Percentiles rank a stretch among this genome's conserved stretches.
Evolutionary conservation across 2,797 vertebrate genomes (phyloP).

Genomic region (Taeniopygia guttata): DNA sequence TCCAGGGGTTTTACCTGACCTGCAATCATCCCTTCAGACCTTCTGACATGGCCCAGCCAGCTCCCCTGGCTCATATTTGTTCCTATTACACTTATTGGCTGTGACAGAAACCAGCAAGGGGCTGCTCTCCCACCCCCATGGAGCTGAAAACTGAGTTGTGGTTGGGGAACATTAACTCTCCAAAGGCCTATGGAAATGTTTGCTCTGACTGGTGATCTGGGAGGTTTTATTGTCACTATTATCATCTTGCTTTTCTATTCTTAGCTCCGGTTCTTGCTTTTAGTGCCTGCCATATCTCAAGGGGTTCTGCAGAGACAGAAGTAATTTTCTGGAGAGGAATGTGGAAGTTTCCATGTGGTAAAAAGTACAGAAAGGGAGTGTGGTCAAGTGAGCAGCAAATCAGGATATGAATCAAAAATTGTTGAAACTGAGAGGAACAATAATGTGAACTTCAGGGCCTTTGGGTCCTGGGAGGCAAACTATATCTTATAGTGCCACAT

Average conservation of each 20-base stretch:
- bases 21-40: not conserved
- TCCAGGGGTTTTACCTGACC: not conserved
- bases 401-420: not conserved
- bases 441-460: not conserved
- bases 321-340: conserved; percentile 41
- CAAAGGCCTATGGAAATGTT: conserved; percentile 35
- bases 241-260: conserved; percentile 47
- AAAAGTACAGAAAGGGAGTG: not conserved
- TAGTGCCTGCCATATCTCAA: conserved; percentile 38
- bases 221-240: conserved; percentile 51
- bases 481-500: not conserved
- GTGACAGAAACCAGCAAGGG: not conserved
- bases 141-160: conserved; percentile 2
- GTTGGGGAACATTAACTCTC: conserved; percentile 41
- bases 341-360: not conserved
- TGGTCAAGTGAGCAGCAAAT: conserved; percentile 14
- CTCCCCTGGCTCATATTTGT: not conserved
- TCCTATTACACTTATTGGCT: not conserved
- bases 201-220: conserved; percentile 38
- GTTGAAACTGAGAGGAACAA: not conserved
- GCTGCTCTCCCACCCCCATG: not conserved
- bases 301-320: conserved; percentile 36
- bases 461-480: not conserved
- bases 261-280: conserved; percentile 38
- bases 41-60: not conserved